Conservation (phyloP, 2,888 invertebrate genomes). For the Orthosia cruda region DNA sequence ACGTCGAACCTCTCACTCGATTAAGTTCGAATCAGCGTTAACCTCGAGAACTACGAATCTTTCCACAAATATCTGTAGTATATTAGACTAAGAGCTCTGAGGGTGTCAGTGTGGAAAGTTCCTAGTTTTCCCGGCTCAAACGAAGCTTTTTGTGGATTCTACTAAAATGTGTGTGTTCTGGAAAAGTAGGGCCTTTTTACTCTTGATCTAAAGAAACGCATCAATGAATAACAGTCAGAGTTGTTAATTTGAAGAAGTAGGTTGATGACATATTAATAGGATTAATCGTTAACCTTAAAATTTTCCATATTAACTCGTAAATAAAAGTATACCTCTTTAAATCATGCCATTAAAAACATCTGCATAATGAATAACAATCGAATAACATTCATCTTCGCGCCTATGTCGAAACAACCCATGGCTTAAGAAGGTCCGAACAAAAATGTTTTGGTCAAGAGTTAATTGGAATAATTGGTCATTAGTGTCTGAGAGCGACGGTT, state of each 20-base stretch:
- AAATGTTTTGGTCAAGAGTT: conserved; percentile 87
- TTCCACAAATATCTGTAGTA: not conserved
- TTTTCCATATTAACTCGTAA: not conserved
- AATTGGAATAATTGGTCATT: conserved; percentile 88
- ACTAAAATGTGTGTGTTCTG: not conserved
- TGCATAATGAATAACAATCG: conserved; percentile 11
- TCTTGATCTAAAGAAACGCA: not conserved
- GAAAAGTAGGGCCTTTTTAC: not conserved
- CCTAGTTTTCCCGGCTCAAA: conserved; percentile 10
- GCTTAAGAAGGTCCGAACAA: conserved; percentile 75
- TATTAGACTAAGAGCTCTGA: conserved; percentile 15
- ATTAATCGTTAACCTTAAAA: too few species aligned
- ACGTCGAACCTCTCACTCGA: conserved; percentile 10
- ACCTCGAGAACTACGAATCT: conserved; percentile 12
- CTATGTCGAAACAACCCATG: conserved; percentile 19
- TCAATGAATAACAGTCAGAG: not conserved
- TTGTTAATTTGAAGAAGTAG: too few species aligned
- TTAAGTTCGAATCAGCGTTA: conserved; percentile 22
- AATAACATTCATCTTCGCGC: conserved; percentile 8
- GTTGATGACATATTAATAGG: too few species aligned
- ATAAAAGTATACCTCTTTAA: conserved; percentile 3
- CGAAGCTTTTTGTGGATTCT: conserved; percentile 17
- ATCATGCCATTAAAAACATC: not conserved
- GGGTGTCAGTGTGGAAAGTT: conserved; percentile 20
- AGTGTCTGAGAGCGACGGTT: conserved; percentile 80